Evolutionary conservation across 2,888 invertebrate species (phyloP), one percentile per base, ranked within the genome.

Genomic region (Callyntrura guangdongensis): DNA sequence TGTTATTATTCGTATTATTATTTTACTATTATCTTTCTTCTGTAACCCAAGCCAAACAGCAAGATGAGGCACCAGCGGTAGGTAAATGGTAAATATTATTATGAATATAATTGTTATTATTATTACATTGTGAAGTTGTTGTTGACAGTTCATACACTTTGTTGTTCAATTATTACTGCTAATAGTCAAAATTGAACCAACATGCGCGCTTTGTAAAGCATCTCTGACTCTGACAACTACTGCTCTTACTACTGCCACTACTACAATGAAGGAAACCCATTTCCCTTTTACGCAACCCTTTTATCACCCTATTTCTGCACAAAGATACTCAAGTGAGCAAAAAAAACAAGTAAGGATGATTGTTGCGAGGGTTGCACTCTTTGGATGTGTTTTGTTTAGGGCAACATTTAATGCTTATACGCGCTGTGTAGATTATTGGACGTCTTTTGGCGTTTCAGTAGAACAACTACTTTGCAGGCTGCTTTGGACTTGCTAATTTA

Each of bases 241-340:
- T n/a, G n/a, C n/a, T n/a, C n/a, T n/a, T n/a, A n/a, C 17, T 36
- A 36, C 36, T n/a, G 17, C 12, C 1, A 47, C n/a, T 84, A 49
- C 12, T 47, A 36, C 61, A 86, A 74, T 64, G 86, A 61, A 81
- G 64, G 64, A 88, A 83, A 89, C 14, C 67, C 79, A 90, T 90
- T 90, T 90, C 90, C 89, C 86, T 85, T 90, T 90, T 90, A 49
- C 86, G 81, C 74, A 90, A 90, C 67, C 36, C 36, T 36, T 36
- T 36, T 36, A 36, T 36, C 64, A 77, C 79, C 84, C 86, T 72
- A 49, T 81, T 83, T 81, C 59, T 61, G 53, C 56, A 53, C 49
- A 27, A 83, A 59, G 67, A 27, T 64, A 47, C 49, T 36, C 47
- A 74, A 2, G 47, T 25, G 47, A 74, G 17, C 17, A 69, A 69